Percentiles rank a stretch among this genome's conserved stretches.
These are phyloP conservation scores for Eudyptes chrysolophus DNA, from an alignment of 2,113 vertebrate genomes.

Conservation along the genomic window DNA sequence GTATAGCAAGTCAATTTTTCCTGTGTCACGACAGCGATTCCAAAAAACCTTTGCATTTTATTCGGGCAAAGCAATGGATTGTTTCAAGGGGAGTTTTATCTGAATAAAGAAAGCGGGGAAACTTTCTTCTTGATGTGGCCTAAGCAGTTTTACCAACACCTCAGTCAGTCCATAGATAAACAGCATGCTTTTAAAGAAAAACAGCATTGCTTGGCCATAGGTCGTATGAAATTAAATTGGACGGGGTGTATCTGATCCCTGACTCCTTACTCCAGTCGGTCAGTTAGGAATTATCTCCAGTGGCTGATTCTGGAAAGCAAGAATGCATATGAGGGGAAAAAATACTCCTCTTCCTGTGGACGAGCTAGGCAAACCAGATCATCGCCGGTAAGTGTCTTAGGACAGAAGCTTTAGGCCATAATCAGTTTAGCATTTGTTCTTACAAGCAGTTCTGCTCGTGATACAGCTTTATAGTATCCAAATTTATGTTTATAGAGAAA, in stretches of 20 bases:
- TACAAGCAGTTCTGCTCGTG: neutral
- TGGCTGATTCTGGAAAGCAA: neutral
- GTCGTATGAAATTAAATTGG: neutral
- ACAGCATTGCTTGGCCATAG: neutral
- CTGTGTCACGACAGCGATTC: neutral
- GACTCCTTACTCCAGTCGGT: neutral
- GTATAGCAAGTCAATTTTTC: neutral
- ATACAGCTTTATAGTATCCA: neutral
- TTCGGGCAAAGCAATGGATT: neutral
- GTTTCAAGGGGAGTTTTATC: neutral
- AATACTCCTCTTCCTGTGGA: neutral
- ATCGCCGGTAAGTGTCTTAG: fast-evolving
- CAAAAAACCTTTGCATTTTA: neutral
- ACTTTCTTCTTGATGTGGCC: neutral
- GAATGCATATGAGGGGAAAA: neutral
- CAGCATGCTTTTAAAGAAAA: neutral
- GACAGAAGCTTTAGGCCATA: neutral
- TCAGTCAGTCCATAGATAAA: neutral
- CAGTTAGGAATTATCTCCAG: neutral
- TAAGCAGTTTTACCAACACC: neutral
- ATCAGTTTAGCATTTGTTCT: neutral
- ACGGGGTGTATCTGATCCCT: neutral
- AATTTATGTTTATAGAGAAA: neutral
- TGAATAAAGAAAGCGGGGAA: neutral
- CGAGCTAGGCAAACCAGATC: neutral